A percentile compares a stretch with the other conserved stretches of the same genome.
phyloP scores from a whole-genome alignment of 2,888 invertebrate species.

The Phaonia tiefii region DNA sequence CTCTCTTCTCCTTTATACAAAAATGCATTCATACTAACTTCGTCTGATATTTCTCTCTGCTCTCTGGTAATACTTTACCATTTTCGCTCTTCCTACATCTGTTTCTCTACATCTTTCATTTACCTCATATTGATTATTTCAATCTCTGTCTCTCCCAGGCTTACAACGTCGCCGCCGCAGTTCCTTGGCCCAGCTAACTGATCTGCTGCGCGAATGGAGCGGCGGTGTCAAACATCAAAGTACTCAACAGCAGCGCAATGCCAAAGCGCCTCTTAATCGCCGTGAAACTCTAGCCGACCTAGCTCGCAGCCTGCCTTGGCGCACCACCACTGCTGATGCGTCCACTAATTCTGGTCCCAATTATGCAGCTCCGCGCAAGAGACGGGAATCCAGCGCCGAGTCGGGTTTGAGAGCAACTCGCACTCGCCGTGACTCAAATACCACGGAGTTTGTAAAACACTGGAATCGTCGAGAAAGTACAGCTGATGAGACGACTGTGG shows the following conservation, averaged over 20 bases:
- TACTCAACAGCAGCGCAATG: slow-evolving; percentile 66
- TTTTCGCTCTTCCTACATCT: neutral
- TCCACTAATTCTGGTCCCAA: slow-evolving; percentile 78
- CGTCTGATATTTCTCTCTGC: neutral
- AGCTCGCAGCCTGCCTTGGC: slow-evolving; percentile 92
- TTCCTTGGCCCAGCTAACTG: slow-evolving; percentile 93
- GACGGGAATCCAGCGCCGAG: slow-evolving; percentile 94
- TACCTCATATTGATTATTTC: neutral
- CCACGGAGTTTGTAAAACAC: slow-evolving; percentile 86
- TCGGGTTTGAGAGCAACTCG: slow-evolving; percentile 90
- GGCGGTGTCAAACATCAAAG: slow-evolving; percentile 82
- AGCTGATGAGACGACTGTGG: slow-evolving; percentile 76
- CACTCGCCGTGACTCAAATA: slow-evolving; percentile 88
- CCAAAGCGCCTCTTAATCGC: slow-evolving; percentile 87
- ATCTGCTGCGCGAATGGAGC: slow-evolving; percentile 93
- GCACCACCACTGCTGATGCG: slow-evolving; percentile 84
- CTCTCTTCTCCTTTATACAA: neutral
- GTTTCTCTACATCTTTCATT: neutral
- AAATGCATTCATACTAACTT: neutral
- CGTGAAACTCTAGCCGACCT: slow-evolving; percentile 94
- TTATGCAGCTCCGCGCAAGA: slow-evolving; percentile 83
- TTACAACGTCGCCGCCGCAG: slow-evolving; percentile 89
- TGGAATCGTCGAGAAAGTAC: slow-evolving; percentile 87
- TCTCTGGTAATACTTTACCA: neutral
- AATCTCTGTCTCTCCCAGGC: slow-evolving; percentile 76